Evolutionary conservation across 2,797 vertebrate species (phyloP).

Genomic region (Myotis planiceps): DNA sequence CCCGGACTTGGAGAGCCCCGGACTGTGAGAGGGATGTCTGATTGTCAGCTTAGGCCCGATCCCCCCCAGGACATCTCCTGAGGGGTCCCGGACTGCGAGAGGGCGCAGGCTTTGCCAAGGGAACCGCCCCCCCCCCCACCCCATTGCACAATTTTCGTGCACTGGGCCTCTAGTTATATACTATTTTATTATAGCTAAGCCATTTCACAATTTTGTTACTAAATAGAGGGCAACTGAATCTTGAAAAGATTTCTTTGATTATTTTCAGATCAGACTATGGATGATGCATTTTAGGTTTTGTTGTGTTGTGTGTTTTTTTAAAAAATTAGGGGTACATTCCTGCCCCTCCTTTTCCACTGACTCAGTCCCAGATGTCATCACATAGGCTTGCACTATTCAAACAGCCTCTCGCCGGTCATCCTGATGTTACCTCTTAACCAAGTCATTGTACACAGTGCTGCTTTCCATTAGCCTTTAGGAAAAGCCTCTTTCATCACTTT

Average conservation of each 20-base stretch:
- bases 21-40: no score
- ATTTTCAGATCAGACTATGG: background rate
- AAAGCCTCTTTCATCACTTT: slow-evolving; percentile 52
- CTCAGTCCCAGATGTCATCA: background rate
- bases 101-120: no score
- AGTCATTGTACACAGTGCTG: background rate
- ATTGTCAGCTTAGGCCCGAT: no score
- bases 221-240: background rate
- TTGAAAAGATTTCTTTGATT: background rate
- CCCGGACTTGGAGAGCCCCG: no score
- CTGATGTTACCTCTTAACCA: background rate
- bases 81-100: no score
- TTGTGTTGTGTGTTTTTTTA: background rate
- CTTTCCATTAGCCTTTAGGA: slow-evolving; percentile 54
- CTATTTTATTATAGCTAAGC: background rate
- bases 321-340: background rate
- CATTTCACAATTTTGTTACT: background rate
- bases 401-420: background rate
- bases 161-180: background rate
- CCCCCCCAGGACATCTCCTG: no score
- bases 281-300: background rate
- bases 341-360: background rate
- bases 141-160: no score
- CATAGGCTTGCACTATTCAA: background rate
- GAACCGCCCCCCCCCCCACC: no score